These are phyloP conservation scores for Phrynocephalus guinanensis DNA, from an alignment of 2,797 vertebrate species.

Conservation along the genomic window DNA sequence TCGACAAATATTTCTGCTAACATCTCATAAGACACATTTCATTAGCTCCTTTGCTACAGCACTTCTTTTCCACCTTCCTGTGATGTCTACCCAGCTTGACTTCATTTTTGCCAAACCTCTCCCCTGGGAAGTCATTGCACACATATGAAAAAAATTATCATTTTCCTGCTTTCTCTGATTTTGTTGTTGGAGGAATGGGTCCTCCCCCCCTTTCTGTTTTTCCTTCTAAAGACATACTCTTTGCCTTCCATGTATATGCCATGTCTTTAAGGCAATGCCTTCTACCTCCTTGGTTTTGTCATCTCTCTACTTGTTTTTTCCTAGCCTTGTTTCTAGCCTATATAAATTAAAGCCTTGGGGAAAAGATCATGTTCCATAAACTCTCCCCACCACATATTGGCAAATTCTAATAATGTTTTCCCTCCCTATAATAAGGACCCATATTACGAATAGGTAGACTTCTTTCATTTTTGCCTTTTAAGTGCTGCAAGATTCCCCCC, in stretches of 20 bases:
- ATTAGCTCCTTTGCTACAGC: slow-evolving; percentile 24
- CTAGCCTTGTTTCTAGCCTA: not conserved
- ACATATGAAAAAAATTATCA: slow-evolving; percentile 47
- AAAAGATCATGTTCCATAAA: not conserved
- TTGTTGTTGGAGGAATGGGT: slow-evolving; percentile 53
- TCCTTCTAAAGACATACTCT: slow-evolving; percentile 32
- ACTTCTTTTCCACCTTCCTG: slow-evolving; percentile 41
- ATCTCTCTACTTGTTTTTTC: slow-evolving; percentile 37
- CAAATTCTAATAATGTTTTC: not conserved
- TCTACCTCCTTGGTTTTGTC: slow-evolving; percentile 39
- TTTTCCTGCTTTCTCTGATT: slow-evolving; percentile 35
- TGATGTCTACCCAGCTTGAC: slow-evolving; percentile 41
- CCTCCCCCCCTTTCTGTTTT: slow-evolving; percentile 22
- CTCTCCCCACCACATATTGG: not conserved
- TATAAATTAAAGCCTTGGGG: slow-evolving; percentile 9
- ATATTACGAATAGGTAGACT: slow-evolving; percentile 8
- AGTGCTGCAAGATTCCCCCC: slow-evolving; percentile 2
- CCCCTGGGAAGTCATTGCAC: slow-evolving; percentile 33
- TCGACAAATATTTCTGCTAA: not conserved
- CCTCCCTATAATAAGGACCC: not conserved
- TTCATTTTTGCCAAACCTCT: slow-evolving; percentile 45
- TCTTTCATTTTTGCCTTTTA: slow-evolving; percentile 13
- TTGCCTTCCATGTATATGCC: slow-evolving; percentile 47
- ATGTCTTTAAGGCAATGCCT: slow-evolving; percentile 46
- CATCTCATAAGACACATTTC: slow-evolving; percentile 35